These are phyloP conservation scores for Oncorhynchus tshawytscha DNA, from an alignment of 2,113 vertebrate genomes.

Conservation along the genomic window DNA sequence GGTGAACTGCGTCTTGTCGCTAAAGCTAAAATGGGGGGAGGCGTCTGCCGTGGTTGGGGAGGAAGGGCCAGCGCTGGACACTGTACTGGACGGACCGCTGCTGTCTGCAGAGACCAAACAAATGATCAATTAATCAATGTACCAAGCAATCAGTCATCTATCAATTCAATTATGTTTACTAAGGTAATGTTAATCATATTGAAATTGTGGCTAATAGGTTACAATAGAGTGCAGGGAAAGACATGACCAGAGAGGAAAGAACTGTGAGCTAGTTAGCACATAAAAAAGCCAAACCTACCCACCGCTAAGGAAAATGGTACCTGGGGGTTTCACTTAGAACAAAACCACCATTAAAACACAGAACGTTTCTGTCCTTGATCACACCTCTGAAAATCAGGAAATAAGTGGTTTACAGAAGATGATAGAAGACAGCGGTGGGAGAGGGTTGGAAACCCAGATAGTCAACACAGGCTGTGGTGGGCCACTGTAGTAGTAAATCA, in stretches of 20 bases:
- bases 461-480: not conserved
- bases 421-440: not conserved
- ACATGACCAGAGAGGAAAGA: too few relatives aligned
- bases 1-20: slow-evolving; percentile 78
- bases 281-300: too few relatives aligned
- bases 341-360: not conserved
- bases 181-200: too few relatives aligned
- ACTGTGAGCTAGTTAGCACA: too few relatives aligned
- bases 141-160: not conserved
- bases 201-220: too few relatives aligned
- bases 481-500: not conserved
- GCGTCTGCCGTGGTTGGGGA: slow-evolving; percentile 86
- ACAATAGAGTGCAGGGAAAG: too few relatives aligned
- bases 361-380: not conserved
- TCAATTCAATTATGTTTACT: not conserved
- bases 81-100: slow-evolving; percentile 93
- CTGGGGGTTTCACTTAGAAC: not conserved
- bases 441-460: not conserved
- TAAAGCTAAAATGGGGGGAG: slow-evolving; percentile 85
- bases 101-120: slow-evolving; percentile 81
- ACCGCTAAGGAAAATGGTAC: not conserved
- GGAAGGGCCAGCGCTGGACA: slow-evolving; percentile 93
- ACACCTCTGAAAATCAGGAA: not conserved
- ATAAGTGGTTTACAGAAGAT: not conserved
- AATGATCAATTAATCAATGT: too few relatives aligned